Conservation (phyloP, 2,888 invertebrate species). For the Clistopyga incitator region DNA sequence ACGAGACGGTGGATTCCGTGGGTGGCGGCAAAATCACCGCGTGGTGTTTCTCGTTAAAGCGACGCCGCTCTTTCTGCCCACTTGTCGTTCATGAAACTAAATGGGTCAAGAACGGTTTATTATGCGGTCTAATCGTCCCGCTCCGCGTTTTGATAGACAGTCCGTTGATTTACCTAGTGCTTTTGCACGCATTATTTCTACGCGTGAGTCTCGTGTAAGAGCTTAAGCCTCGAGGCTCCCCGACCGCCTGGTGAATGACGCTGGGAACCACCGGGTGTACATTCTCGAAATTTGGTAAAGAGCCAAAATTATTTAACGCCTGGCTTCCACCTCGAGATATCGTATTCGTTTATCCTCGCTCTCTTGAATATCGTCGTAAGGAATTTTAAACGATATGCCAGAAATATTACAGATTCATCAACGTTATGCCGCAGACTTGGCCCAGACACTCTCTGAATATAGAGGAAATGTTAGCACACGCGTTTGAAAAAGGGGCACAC, state of each 20-base stretch:
- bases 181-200: conserved; percentile 38
- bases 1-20: conserved; percentile 38
- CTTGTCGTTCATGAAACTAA: conserved; percentile 75
- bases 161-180: conserved; percentile 64
- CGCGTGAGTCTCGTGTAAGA: conserved; percentile 10
- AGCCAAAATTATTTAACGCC: conserved; percentile 60
- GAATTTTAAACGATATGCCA: conserved; percentile 9
- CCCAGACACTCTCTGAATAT: conserved; percentile 4
- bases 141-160: conserved; percentile 65
- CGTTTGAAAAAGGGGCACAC: neutral
- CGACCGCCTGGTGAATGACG: neutral
- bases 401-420: conserved; percentile 38
- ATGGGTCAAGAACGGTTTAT: conserved; percentile 78
- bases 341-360: conserved; percentile 15
- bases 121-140: conserved; percentile 67
- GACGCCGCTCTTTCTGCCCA: conserved; percentile 45
- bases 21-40: conserved; percentile 44
- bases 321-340: conserved; percentile 14
- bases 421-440: conserved; percentile 20
- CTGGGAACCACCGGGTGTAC: conserved; percentile 27
- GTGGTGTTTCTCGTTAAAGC: conserved; percentile 53
- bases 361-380: neutral
- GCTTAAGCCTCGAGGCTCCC: neutral
- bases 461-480: neutral
- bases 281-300: conserved; percentile 37